These are phyloP conservation scores for Desoria tigrina DNA, from an alignment of 2,888 invertebrate genomes.

Conservation along the genomic window DNA sequence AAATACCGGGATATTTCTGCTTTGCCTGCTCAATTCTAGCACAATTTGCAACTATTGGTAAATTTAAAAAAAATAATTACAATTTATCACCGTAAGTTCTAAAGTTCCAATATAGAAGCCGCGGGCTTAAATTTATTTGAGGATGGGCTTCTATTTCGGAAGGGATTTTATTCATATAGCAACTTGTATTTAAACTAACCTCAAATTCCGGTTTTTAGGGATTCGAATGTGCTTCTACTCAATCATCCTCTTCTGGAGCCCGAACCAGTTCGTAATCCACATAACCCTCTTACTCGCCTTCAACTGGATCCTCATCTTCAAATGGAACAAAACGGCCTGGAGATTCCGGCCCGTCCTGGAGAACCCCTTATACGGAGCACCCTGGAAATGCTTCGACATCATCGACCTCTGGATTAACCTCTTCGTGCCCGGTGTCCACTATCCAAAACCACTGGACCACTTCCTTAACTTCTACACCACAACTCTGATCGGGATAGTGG, in stretches of 20 bases:
- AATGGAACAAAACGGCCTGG: slow-evolving; percentile 24
- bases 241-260: slow-evolving; percentile 22
- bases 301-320: slow-evolving; percentile 16
- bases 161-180: neutral
- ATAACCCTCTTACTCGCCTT: slow-evolving; percentile 10
- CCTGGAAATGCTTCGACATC: slow-evolving; percentile 23
- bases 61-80: slow-evolving; percentile 5
- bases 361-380: slow-evolving; percentile 24
- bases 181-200: neutral
- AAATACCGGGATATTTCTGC: slow-evolving; percentile 15
- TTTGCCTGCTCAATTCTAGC: neutral
- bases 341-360: slow-evolving; percentile 27
- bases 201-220: slow-evolving; percentile 11
- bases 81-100: too few relatives aligned
- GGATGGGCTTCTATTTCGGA: neutral
- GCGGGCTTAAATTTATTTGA: too few relatives aligned
- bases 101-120: too few relatives aligned
- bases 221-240: slow-evolving; percentile 32
- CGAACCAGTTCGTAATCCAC: slow-evolving; percentile 20
- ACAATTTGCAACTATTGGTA: slow-evolving; percentile 21
- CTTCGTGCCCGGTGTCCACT: slow-evolving; percentile 28
- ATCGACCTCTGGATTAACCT: slow-evolving; percentile 28
- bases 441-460: slow-evolving; percentile 26
- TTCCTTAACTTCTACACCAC: slow-evolving; percentile 27
- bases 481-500: slow-evolving; percentile 14